phyloP scores from a whole-genome alignment of 2,113 vertebrate genomes.

The Turdus rufiventris region DNA sequence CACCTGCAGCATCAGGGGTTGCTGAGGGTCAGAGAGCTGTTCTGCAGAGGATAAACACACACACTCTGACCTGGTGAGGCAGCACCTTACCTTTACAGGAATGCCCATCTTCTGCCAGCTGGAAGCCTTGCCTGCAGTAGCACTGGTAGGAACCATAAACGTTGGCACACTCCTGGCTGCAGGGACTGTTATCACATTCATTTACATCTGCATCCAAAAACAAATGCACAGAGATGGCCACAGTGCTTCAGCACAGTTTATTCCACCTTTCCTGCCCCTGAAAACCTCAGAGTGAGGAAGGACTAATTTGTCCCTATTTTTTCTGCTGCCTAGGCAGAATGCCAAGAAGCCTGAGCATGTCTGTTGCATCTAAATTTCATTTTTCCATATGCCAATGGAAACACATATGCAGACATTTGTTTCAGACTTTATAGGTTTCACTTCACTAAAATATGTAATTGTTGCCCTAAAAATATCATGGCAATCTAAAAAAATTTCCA shows the following conservation, averaged over 20 bases:
- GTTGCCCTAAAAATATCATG: neutral
- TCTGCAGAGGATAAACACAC: neutral
- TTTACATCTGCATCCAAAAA: slow-evolving; percentile 81
- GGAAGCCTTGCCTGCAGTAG: slow-evolving; percentile 91
- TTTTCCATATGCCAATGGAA: neutral
- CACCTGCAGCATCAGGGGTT: neutral
- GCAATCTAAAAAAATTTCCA: neutral
- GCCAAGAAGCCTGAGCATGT: neutral
- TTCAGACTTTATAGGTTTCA: neutral
- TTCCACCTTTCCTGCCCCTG: neutral
- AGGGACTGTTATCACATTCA: slow-evolving; percentile 84
- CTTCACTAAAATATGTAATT: neutral
- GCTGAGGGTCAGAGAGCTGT: neutral
- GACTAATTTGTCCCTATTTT: neutral
- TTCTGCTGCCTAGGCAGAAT: neutral
- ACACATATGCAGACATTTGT: neutral
- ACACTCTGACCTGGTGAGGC: neutral
- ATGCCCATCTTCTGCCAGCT: slow-evolving; percentile 86
- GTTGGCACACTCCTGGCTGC: slow-evolving; percentile 93
- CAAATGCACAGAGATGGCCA: neutral
- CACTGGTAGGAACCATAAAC: slow-evolving; percentile 94
- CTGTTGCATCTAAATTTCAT: neutral
- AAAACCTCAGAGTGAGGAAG: neutral
- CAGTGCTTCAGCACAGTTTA: neutral
- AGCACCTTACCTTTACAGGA: slow-evolving; percentile 83